Conservation (phyloP, 2,113 vertebrate genomes). For the Peromyscus polionotus region DNA sequence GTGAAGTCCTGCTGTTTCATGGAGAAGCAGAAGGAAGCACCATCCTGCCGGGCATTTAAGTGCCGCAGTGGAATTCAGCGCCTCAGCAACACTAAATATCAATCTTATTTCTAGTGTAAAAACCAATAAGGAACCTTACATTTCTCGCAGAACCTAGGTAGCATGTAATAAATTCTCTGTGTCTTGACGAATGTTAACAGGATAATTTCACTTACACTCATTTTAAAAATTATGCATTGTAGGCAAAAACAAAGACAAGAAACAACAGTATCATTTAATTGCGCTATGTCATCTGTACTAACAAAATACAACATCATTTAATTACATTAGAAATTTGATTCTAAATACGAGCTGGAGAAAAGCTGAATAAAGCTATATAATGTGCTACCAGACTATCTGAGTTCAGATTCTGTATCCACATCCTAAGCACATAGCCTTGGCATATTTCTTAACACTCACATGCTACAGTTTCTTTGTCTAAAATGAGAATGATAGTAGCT, state of each 20-base stretch:
- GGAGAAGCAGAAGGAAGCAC: neutral
- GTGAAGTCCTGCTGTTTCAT: neutral
- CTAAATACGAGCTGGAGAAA: constrained; percentile 3
- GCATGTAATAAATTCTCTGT: neutral
- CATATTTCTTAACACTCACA: constrained; percentile 17
- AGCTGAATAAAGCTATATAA: neutral
- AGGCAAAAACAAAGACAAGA: neutral
- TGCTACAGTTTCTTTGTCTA: constrained; percentile 7
- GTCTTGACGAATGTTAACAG: neutral
- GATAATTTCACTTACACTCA: constrained; percentile 24
- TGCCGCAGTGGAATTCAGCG: neutral
- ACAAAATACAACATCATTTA: neutral
- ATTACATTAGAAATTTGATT: neutral
- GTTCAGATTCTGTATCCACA: neutral
- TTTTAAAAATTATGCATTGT: constrained; percentile 33
- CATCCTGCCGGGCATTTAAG: neutral
- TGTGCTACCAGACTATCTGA: neutral
- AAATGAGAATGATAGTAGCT: neutral
- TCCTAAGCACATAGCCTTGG: neutral
- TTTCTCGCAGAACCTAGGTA: constrained; percentile 32
- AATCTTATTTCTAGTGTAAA: neutral
- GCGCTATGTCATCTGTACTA: neutral
- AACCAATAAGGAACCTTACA: neutral
- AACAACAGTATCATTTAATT: neutral
- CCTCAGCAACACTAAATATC: neutral